Evolutionary conservation across 1,140 invertebrate genomes (phyloP).

Genomic region (Aphelenchoides fujianensis): DNA sequence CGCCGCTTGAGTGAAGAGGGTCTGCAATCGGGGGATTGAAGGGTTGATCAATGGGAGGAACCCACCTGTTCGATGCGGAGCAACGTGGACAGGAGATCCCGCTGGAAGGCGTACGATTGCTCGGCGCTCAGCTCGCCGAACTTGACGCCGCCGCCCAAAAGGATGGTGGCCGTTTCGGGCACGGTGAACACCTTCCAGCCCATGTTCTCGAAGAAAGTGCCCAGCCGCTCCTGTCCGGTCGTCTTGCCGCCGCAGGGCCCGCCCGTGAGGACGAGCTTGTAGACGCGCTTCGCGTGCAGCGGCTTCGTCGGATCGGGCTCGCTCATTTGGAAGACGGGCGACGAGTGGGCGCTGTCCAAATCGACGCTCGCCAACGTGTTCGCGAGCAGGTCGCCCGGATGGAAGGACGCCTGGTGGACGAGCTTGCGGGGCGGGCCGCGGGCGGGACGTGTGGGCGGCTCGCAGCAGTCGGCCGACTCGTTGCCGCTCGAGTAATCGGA

Average conservation of each 20-base stretch:
- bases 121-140: constrained; percentile 83
- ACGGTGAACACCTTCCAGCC: constrained; percentile 99
- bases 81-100: constrained; percentile 93
- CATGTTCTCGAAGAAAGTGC: constrained; percentile 96
- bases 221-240: constrained; percentile 81
- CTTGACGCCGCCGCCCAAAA: constrained; percentile 89
- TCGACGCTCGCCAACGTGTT: constrained; percentile 14
- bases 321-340: constrained; percentile 38
- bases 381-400: constrained; percentile 29
- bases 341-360: constrained; percentile 24
- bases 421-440: not conserved
- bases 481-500: constrained; percentile 21
- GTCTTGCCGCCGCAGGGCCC: constrained; percentile 95
- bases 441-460: not conserved
- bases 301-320: constrained; percentile 33
- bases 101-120: constrained; percentile 89
- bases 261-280: constrained; percentile 60
- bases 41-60: constrained; percentile 4
- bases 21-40: constrained; percentile 41
- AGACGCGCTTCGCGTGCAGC: constrained; percentile 43
- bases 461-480: constrained; percentile 15
- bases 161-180: constrained; percentile 93
- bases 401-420: constrained; percentile 12
- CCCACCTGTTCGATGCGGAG: constrained; percentile 84
- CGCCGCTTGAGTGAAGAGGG: constrained; percentile 84